These are phyloP conservation scores for Anomalospiza imberbis DNA, from an alignment of 2,797 vertebrate species.

Conservation along the genomic window DNA sequence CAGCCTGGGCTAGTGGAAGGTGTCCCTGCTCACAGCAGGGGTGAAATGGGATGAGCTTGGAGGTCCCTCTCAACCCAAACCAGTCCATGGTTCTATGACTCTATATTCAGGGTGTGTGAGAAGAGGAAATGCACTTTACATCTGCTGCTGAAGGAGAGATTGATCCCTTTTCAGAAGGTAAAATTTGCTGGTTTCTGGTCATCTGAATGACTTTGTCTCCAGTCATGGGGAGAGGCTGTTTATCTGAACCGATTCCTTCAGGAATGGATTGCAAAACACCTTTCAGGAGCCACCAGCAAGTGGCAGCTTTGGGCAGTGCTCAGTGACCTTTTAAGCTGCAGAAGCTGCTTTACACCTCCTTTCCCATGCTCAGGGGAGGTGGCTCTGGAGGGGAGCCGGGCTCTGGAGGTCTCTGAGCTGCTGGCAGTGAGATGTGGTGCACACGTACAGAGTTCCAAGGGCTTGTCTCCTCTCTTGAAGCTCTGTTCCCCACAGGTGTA, in stretches of 20 bases:
- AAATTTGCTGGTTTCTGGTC: not conserved
- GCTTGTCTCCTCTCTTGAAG: not conserved
- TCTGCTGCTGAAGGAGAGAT: not conserved
- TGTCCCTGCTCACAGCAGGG: not conserved
- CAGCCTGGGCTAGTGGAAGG: accelerated
- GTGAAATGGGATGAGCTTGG: not conserved
- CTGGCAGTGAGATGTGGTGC: not conserved
- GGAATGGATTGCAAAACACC: not conserved
- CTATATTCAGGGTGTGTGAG: accelerated
- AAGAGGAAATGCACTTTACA: not conserved
- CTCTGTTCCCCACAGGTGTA: not conserved
- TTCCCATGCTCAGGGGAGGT: accelerated
- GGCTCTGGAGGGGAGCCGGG: not conserved
- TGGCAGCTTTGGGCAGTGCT: accelerated
- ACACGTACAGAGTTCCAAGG: not conserved
- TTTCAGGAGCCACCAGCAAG: not conserved
- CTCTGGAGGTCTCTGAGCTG: not conserved
- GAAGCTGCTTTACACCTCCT: not conserved
- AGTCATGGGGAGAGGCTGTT: not conserved
- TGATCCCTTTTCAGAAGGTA: not conserved
- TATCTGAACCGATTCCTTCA: not conserved
- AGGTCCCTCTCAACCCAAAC: not conserved
- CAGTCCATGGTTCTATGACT: not conserved
- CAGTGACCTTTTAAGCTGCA: not conserved
- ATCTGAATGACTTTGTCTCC: not conserved